These are phyloP conservation scores for Abrostola tripartita DNA, from an alignment of 2,888 invertebrate species.

Conservation along the genomic window DNA sequence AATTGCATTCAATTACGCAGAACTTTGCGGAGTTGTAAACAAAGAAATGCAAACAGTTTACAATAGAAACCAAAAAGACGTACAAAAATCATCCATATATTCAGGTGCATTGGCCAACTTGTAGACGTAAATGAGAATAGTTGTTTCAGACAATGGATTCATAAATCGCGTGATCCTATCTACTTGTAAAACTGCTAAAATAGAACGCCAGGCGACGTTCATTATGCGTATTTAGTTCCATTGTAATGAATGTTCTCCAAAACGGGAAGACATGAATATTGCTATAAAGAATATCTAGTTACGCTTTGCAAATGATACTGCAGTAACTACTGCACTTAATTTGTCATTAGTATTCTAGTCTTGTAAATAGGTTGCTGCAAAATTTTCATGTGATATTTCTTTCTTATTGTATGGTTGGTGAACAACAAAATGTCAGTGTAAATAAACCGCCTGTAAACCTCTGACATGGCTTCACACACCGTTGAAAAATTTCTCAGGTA, in stretches of 20 bases:
- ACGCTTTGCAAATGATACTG: conserved; percentile 40
- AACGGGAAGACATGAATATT: conserved; percentile 62
- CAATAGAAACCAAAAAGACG: conserved; percentile 49
- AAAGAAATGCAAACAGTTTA: conserved; percentile 44
- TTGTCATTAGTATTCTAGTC: conserved; percentile 6
- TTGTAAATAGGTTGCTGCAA: conserved; percentile 13
- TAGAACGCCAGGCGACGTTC: conserved; percentile 73
- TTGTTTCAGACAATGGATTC: conserved; percentile 78
- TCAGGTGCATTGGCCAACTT: conserved; percentile 61
- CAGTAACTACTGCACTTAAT: conserved; percentile 25
- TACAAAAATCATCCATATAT: conserved; percentile 65
- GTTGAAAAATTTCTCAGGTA: too few relatives aligned
- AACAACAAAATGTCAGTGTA: too few relatives aligned
- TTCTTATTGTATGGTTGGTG: conserved; percentile 10
- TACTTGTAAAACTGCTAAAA: conserved; percentile 76
- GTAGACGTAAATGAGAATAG: conserved; percentile 79
- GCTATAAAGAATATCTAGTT: conserved; percentile 55
- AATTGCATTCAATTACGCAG: conserved; percentile 47
- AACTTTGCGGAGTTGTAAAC: conserved; percentile 31
- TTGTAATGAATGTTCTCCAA: conserved; percentile 77
- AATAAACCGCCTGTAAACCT: too few relatives aligned
- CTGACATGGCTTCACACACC: too few relatives aligned
- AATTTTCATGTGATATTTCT: conserved; percentile 2
- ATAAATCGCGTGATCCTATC: conserved; percentile 81
- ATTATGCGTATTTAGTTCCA: conserved; percentile 78